Evolutionary conservation across 53 echinoderm and acorn worm genomes (phyloP).

Genomic region (Echinarachnius parma): DNA sequence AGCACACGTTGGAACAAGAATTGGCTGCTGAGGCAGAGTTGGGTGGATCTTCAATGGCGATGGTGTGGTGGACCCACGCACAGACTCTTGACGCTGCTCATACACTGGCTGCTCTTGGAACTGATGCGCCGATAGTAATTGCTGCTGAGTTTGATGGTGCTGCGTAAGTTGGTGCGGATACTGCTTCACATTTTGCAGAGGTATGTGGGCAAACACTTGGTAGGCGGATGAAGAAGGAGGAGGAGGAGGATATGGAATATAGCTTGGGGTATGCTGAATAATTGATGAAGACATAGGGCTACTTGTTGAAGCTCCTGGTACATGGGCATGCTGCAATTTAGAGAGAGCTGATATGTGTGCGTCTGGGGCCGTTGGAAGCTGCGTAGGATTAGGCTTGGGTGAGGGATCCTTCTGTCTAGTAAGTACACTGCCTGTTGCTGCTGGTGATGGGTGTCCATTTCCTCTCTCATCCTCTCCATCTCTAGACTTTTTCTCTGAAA

Average conservation of each 20-base stretch:
- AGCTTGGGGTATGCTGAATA: constrained; percentile 26
- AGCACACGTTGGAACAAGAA: not conserved
- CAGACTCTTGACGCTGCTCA: constrained; percentile 8
- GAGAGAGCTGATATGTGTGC: not conserved
- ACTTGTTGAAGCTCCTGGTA: not conserved
- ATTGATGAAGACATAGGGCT: constrained; percentile 8
- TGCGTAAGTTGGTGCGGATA: not conserved
- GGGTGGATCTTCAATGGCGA: not conserved
- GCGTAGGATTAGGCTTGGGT: not conserved
- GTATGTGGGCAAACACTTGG: constrained; percentile 2
- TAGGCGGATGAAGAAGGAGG: not conserved
- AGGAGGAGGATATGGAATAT: not conserved
- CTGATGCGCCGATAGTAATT: not conserved
- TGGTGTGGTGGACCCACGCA: too few relatives aligned
- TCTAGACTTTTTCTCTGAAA: too few relatives aligned
- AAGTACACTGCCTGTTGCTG: not conserved
- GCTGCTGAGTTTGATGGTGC: constrained; percentile 20
- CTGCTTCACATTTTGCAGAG: constrained; percentile 12
- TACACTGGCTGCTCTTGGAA: constrained; percentile 12
- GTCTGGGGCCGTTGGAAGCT: not conserved
- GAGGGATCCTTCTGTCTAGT: not conserved
- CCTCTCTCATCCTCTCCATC: constrained; percentile 16
- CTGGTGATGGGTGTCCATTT: not conserved
- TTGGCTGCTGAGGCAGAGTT: not conserved
- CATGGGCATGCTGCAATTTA: not conserved